Conservation (phyloP, 2,888 invertebrate species). For the Dryadula phaetusa region DNA sequence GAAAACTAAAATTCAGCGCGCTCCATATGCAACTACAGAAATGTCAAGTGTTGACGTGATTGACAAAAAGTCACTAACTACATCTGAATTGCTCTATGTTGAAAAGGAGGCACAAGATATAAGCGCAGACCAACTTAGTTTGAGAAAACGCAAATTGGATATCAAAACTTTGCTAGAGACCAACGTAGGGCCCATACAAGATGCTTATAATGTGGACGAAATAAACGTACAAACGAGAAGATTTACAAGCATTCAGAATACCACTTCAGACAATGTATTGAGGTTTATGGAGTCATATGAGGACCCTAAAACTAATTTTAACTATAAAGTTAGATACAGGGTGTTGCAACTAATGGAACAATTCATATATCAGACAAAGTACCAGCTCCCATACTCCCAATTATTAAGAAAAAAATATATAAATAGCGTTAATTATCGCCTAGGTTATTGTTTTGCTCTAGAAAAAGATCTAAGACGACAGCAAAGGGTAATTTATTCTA, state of each 20-base stretch:
- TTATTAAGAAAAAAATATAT: constrained; percentile 54
- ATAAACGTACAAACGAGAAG: constrained; percentile 48
- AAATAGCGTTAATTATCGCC: constrained; percentile 46
- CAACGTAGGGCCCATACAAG: constrained; percentile 38
- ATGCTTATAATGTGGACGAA: constrained; percentile 50
- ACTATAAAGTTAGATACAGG: constrained; percentile 39
- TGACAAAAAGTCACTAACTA: neutral
- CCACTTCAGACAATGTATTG: neutral
- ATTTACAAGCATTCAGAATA: constrained; percentile 46
- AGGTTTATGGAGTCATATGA: constrained; percentile 28
- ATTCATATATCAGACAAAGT: constrained; percentile 56
- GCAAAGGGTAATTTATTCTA: constrained; percentile 49
- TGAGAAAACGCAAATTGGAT: constrained; percentile 35
- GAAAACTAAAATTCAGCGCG: constrained; percentile 32
- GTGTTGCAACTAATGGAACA: constrained; percentile 52
- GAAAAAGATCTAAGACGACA: constrained; percentile 51
- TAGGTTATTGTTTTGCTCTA: constrained; percentile 56
- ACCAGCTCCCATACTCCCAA: constrained; percentile 54
- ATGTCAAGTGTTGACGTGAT: constrained; percentile 5
- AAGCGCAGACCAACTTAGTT: constrained; percentile 42
- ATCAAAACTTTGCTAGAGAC: constrained; percentile 44
- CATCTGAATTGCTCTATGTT: constrained; percentile 15
- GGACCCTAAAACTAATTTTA: neutral
- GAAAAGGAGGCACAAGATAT: constrained; percentile 31
- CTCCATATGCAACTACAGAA: constrained; percentile 28